Base-by-base conservation (phyloP, 1,140 invertebrate species). In the Drosophila murphyi region DNA sequence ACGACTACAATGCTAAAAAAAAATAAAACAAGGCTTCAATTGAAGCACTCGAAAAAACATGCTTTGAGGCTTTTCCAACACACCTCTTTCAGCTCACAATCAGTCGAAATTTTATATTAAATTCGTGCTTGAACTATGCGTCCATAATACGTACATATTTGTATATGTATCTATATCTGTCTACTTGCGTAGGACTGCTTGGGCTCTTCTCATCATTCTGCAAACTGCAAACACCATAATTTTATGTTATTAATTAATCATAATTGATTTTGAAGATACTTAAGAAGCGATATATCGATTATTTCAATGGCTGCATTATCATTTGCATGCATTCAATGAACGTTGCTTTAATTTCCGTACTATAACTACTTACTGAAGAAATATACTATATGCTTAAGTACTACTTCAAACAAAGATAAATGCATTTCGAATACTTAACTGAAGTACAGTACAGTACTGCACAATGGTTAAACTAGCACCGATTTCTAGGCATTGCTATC, bases 241-340 rank as follows among this genome's bases (percentile, higher is more conserved):
- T 52, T 54, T 61, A 4, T 45, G 43, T 56, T 59, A 41, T 47
- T 70, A 50, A 5, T 29, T 48, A n/a, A 10, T 68, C 10, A 31
- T 41, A 31, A 63, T 78, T 63, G 54, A 78, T 78, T 78, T 82
- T 78, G 57, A n/a, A 10, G 37, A 39, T 7, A 39, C 60, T 68
- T 72, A 10, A 62, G 64, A 77, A 60, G 47, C 63, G 5, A 68
- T 51, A 62, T 86, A 65, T 86, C 48, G 52, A 79, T 79, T 31
- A 82, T 69, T 72, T 79, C 51, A 64, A 69, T 87, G 82, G 74
- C 71, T 87, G 72, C 78, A 86, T 82, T 82, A 56, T 71, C 72
- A 78, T 80, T 88, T 83, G 83, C 83, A 87, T 87, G 82, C 72
- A 73, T 87, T 67, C 52, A 71, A 54, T 80, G 67, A 82, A 78